Conservation (phyloP, 1,140 invertebrate genomes). For the Globodera ellingtonae region DNA sequence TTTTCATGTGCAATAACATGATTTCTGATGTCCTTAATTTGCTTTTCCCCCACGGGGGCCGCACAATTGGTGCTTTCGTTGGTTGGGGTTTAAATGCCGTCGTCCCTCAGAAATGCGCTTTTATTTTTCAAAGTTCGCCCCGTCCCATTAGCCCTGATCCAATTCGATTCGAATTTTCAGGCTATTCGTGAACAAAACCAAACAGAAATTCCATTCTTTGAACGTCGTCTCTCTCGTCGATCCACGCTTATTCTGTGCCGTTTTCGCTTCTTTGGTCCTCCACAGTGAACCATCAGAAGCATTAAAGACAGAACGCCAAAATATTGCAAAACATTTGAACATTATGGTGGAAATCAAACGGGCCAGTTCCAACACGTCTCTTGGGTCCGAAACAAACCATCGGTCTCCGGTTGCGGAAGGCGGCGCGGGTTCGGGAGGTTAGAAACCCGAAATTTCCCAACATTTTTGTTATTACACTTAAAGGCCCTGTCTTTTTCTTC, state of each 20-base stretch:
- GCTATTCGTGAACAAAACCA: too few species aligned
- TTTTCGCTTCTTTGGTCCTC: slow-evolving; percentile 1
- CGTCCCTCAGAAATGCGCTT: too few species aligned
- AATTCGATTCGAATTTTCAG: background rate
- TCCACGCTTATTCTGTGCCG: background rate
- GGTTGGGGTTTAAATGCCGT: background rate
- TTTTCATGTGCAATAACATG: too few species aligned
- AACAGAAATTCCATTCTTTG: too few species aligned
- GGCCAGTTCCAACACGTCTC: slow-evolving; percentile 16
- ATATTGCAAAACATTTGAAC: background rate
- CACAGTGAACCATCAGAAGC: background rate
- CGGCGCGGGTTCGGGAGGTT: slow-evolving; percentile 1
- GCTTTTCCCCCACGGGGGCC: too few species aligned
- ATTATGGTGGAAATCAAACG: slow-evolving; percentile 29
- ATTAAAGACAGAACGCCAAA: background rate
- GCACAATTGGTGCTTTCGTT: too few species aligned
- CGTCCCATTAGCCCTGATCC: background rate
- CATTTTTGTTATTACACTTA: background rate
- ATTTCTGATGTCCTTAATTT: too few species aligned
- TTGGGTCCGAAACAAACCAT: slow-evolving; percentile 11
- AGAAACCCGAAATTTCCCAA: background rate
- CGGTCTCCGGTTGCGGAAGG: slow-evolving; percentile 4
- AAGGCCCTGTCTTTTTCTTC: too few species aligned
- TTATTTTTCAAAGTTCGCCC: background rate
- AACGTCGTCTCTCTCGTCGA: background rate